A percentile compares a stretch with the other conserved stretches of the same genome.
Conservation (phyloP, 2,888 invertebrate species). For the Cyrtodaria siliqua region DNA sequence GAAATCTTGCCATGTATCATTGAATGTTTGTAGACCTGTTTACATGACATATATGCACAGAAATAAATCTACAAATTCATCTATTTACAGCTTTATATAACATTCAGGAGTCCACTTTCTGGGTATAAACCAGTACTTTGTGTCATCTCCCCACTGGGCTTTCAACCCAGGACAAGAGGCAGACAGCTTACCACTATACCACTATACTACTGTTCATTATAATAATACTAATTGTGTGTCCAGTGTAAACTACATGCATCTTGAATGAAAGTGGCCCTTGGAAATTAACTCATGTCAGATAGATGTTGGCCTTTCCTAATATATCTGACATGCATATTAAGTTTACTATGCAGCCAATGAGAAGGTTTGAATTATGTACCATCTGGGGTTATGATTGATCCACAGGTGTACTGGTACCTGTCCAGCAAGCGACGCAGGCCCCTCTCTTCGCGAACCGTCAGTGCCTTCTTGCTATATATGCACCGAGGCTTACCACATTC, state of each 20-base stretch:
- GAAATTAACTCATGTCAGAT: conserved; percentile 7
- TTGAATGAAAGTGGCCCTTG: conserved; percentile 4
- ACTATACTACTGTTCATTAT: conserved; percentile 4
- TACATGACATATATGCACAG: conserved; percentile 28
- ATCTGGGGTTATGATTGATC: conserved; percentile 37
- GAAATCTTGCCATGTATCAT: conserved; percentile 24
- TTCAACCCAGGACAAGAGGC: conserved; percentile 17
- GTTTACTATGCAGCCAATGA: conserved; percentile 1
- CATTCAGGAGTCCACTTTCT: conserved; percentile 20
- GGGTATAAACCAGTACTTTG: conserved; percentile 21
- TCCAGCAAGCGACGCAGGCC: conserved; percentile 29
- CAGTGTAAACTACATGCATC: conserved; percentile 5
- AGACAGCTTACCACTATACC: conserved; percentile 16
- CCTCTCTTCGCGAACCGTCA: conserved; percentile 35
- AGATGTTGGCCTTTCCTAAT: conserved; percentile 9
- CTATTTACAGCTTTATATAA: too few species aligned
- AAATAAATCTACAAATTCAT: conserved; percentile 24
- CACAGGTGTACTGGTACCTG: conserved; percentile 41
- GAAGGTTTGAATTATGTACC: conserved; percentile 20
- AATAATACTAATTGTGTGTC: conserved; percentile 15
- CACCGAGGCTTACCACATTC: conserved; percentile 52
- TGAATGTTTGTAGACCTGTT: conserved; percentile 30
- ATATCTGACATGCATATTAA: conserved; percentile 5
- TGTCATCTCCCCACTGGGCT: conserved; percentile 14
- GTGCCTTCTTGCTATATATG: conserved; percentile 40